Percentiles rank a stretch among this genome's conserved stretches.
phyloP scores from a whole-genome alignment of 2,113 vertebrate species.

The Mustelus asterias region DNA sequence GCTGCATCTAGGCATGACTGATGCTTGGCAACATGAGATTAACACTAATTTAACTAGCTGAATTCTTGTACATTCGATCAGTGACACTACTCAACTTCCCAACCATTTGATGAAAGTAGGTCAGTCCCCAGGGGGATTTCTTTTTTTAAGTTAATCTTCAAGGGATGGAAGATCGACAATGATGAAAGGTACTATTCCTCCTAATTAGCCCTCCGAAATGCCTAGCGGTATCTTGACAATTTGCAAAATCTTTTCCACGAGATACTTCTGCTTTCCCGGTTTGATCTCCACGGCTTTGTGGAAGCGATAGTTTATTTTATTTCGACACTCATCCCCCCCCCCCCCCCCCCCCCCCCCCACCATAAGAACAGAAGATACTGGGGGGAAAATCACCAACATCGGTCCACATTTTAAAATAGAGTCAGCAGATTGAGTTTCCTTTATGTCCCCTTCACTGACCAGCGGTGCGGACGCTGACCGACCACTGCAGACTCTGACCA shows the following conservation, averaged over 20 bases:
- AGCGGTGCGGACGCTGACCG: too few species aligned
- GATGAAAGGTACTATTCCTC: neutral
- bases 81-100: neutral
- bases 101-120: neutral
- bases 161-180: neutral
- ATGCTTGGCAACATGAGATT: neutral
- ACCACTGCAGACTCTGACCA: too few species aligned
- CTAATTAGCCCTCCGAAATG: neutral
- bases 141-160: neutral
- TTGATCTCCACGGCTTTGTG: neutral
- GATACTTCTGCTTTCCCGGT: neutral
- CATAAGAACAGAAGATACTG: neutral
- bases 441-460: neutral
- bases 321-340: neutral
- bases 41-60: constrained; percentile 12
- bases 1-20: neutral
- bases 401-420: neutral
- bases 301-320: neutral
- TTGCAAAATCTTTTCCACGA: neutral
- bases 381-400: neutral
- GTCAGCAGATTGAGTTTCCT: neutral
- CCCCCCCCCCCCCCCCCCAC: neutral
- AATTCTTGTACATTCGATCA: neutral
- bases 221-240: neutral
- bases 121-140: neutral